Conservation (phyloP, 2,113 vertebrate genomes). For the Tychaedon coryphoeus region DNA sequence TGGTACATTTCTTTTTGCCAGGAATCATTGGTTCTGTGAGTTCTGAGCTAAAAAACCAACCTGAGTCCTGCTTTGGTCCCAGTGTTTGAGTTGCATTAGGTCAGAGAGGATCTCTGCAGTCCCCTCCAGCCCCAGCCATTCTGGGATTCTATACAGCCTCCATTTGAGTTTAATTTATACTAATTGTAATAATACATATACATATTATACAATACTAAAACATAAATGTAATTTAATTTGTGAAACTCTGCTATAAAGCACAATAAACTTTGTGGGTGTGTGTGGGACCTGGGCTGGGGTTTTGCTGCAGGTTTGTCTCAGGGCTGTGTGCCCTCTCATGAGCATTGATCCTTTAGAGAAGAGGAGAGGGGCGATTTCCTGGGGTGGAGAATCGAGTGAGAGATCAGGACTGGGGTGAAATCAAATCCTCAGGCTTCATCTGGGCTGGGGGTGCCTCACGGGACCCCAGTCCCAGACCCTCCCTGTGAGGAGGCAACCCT, state of each 20-base stretch:
- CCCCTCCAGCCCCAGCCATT: too few relatives aligned
- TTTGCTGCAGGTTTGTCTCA: not conserved
- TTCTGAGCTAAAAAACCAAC: not conserved
- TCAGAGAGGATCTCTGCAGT: not conserved
- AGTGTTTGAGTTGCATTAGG: not conserved
- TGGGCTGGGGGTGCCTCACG: accelerated
- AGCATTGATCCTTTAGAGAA: accelerated
- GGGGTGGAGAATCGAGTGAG: accelerated
- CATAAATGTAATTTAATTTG: too few relatives aligned
- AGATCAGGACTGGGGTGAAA: not conserved
- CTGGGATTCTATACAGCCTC: not conserved
- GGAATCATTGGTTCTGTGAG: accelerated
- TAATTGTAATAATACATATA: too few relatives aligned
- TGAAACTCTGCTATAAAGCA: not conserved
- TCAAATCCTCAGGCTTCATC: not conserved
- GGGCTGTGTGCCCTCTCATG: not conserved
- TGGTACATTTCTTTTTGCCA: too few relatives aligned
- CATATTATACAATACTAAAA: too few relatives aligned
- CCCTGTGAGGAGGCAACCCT: not conserved
- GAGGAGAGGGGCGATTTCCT: not conserved
- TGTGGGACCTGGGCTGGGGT: not conserved
- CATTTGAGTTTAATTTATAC: not conserved
- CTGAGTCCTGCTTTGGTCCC: not conserved
- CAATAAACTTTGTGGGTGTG: not conserved
- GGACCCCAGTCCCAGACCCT: not conserved